Evolutionary conservation across 30 jellyfish, hydroid and myxozoan genomes (phyloP).

Genomic region (Hydractinia symbiolongicarpus): DNA sequence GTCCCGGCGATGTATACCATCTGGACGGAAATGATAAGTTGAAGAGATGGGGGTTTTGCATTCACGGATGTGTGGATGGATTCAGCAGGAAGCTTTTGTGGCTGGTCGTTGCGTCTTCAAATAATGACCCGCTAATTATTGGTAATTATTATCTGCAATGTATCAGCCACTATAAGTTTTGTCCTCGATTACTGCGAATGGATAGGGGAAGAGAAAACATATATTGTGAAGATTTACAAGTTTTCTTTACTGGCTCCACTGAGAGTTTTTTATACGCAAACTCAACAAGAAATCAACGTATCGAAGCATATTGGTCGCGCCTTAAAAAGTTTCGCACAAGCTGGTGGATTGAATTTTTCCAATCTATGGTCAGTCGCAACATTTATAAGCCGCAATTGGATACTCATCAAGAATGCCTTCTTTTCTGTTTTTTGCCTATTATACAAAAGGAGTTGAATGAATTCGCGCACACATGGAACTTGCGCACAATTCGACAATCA

Average conservation of each 20-base stretch:
- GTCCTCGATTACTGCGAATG: constrained; percentile 22
- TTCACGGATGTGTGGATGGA: constrained; percentile 38
- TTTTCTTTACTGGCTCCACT: constrained; percentile 21
- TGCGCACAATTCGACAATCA: constrained; percentile 14
- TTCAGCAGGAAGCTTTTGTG: constrained; percentile 34
- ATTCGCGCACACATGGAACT: background rate
- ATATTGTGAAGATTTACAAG: constrained; percentile 29
- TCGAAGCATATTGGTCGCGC: constrained; percentile 38
- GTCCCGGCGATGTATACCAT: constrained; percentile 25
- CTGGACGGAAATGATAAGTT: constrained; percentile 35
- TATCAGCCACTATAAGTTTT: constrained; percentile 16
- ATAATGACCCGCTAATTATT: constrained; percentile 30
- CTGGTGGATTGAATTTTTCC: constrained; percentile 29
- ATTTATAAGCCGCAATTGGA: constrained; percentile 19
- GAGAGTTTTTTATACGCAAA: constrained; percentile 31
- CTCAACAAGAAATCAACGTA: constrained; percentile 34
- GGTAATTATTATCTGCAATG: constrained; percentile 8
- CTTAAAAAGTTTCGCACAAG: constrained; percentile 14
- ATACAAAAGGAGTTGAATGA: constrained; percentile 24
- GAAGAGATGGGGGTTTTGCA: constrained; percentile 35
- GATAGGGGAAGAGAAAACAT: constrained; percentile 36
- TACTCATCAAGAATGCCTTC: constrained; percentile 23
- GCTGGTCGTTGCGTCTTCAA: constrained; percentile 28
- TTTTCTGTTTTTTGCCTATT: constrained; percentile 26
- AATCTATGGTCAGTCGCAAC: constrained; percentile 13